Evolutionary conservation across 2,888 invertebrate species (phyloP).

Genomic region (Galeruca laticollis): DNA sequence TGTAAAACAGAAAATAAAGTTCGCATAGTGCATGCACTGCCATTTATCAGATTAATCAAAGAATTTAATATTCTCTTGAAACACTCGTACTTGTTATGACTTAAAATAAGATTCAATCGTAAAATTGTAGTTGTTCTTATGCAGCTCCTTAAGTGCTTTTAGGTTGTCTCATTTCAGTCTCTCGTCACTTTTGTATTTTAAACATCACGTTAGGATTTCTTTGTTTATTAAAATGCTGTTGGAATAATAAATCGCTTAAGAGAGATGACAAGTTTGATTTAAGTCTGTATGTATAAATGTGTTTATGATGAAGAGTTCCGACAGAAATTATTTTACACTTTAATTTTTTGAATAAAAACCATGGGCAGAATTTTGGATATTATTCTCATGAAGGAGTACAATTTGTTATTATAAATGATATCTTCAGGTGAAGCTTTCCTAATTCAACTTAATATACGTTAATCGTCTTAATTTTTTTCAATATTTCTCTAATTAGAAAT

Average conservation of each 20-base stretch:
- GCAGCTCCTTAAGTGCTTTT: slow-evolving; percentile 62
- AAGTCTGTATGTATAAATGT: neutral
- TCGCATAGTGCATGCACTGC: slow-evolving; percentile 17
- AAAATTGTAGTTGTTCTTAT: slow-evolving; percentile 59
- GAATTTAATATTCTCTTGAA: slow-evolving; percentile 61
- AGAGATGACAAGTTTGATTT: neutral
- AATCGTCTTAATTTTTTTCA: too few relatives aligned
- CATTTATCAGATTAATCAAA: slow-evolving; percentile 55
- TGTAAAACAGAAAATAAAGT: slow-evolving; percentile 19
- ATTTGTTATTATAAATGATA: too few relatives aligned
- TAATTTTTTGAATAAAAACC: too few relatives aligned
- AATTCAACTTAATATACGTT: too few relatives aligned
- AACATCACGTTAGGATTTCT: slow-evolving; percentile 13
- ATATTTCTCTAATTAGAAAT: neutral
- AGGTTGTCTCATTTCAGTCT: slow-evolving; percentile 57
- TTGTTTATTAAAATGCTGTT: slow-evolving; percentile 15
- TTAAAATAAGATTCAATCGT: slow-evolving; percentile 63
- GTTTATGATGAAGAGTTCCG: neutral
- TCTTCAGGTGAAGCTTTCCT: too few relatives aligned
- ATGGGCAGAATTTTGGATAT: too few relatives aligned
- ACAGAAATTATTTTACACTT: neutral
- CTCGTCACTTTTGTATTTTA: slow-evolving; percentile 36
- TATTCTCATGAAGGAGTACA: too few relatives aligned
- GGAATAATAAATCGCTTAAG: slow-evolving; percentile 4
- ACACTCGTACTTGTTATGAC: slow-evolving; percentile 61